Percentiles rank a stretch among this genome's conserved stretches.
Conservation (phyloP, 2,113 vertebrate species). For the Gulo gulo region DNA sequence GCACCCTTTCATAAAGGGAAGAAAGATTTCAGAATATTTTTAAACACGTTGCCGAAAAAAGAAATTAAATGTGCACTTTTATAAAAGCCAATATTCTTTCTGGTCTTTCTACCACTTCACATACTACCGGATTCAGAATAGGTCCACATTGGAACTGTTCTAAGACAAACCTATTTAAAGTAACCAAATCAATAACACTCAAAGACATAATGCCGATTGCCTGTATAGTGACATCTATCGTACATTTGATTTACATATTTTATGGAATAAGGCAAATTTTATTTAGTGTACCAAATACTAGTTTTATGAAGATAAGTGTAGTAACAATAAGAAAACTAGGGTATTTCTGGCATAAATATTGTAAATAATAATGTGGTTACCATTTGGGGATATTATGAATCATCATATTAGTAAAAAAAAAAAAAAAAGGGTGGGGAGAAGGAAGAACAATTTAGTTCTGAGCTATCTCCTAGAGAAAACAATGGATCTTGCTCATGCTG, state of each 20-base stretch:
- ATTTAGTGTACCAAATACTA: background rate
- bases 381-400: background rate
- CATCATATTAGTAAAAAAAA: background rate
- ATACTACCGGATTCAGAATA: background rate
- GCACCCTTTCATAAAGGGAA: background rate
- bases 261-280: background rate
- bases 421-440: accelerated
- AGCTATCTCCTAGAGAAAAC: background rate
- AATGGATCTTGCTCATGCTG: background rate
- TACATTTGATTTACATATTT: background rate
- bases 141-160: background rate
- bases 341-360: background rate
- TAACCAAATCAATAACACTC: background rate
- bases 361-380: background rate
- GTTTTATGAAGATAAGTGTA: background rate
- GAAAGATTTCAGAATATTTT: background rate
- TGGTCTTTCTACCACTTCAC: background rate
- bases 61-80: background rate
- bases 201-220: background rate
- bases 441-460: background rate
- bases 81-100: background rate
- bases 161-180: background rate
- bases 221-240: background rate
- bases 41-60: background rate
- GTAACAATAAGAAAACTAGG: background rate